Base-by-base conservation (phyloP, 2,113 vertebrate species). In the Delphinus delphis region DNA sequence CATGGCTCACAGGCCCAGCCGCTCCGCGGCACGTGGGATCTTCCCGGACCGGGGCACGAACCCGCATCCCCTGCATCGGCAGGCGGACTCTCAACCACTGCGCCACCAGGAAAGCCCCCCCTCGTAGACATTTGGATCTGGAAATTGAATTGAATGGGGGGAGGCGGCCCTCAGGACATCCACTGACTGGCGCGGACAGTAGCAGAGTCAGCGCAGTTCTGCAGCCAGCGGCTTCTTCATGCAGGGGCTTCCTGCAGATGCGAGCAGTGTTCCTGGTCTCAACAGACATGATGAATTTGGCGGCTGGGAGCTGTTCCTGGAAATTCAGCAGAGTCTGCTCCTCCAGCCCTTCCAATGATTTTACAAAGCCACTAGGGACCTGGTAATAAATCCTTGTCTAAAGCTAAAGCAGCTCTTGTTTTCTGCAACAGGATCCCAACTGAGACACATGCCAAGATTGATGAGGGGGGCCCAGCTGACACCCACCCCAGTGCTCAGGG, bases 321-420 rank as follows among this genome's bases (percentile, higher is more conserved):
- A 97, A 90, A 97, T 47, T 90, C 85, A 88, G 60, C 65, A 53
- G 36, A 79, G 38, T 80, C 95, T 93, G 53, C 71, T 94, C 67
- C 31, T 89, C 68, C 58, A 55, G 84, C 74, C 74, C 38, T 96
- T 90, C 79, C 82, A 81, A 6, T 28, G 67, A 97, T 89, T 88
- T 83, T 89, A 47, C 41, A 92, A 88, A 87, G 93, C 85, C 63
- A 58, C 36, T 21, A 2, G 92, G 82, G 84, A 83, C 70, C 83
- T 38, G 38, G 55, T 41, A 74, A 76, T 79, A 95, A 97, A 96
- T 96, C 88, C 96, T 89, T 89, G 55, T 90, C 79, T 88, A 88
- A 23, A 92, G 58, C 25, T 62, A 60, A 70, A 67, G 58, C 60
- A 84, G 70, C 9, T 93, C 81, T 92, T 88, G 65, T 91, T 95